Evolutionary conservation across 2,113 vertebrate genomes (phyloP), one percentile per base, ranked within the genome.

Genomic region (Pachycephala philippinensis): DNA sequence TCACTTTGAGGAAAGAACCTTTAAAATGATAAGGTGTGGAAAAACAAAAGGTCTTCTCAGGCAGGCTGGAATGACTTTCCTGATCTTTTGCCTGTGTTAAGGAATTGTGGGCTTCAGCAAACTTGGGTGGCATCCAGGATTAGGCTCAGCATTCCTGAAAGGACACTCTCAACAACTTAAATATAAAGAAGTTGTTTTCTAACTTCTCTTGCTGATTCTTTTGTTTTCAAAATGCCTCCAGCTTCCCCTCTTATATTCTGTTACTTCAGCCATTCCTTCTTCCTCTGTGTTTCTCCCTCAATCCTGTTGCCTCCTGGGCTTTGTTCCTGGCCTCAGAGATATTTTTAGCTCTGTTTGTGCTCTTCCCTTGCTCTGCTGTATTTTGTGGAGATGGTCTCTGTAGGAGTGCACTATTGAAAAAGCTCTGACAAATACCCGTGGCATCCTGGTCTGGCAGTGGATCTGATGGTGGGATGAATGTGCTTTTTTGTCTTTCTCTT

Each of bases 1-100:
- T 96, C 99, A 99, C 95, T 99, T 99, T 92, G 99, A 99, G 93
- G 98, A 99, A 96, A 99, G 98, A 94, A 99, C 98, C 4, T 99
- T 99, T 92, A 98, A 98, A 97, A 99, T 99, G 7, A 99, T 99
- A 97, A 98, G 99, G 99, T 99, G 15, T 39, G 68, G 31, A 66
- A 84, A 80, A 78, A 4, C 31, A 64, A 64, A 61, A 28, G 13
- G 35, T 70, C 47, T 89, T 75, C 24, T 68, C 33, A 56, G 59
- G 22, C 47, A 82, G 71, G 19, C 56, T 72, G 60, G 39, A 49
- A 89, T 53, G 63, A 39, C 22, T 59, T 79, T 59, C 42, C 37
- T 74, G 30, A 15, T 74, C 53, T 71, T 64, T 78, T 39, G 33
- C 13, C 24, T 30, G 42, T 79, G 13, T 28, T 64, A 71, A 24